These are phyloP conservation scores for Sinodicranocentrus sp. DNA, from an alignment of 2,888 invertebrate genomes.

Conservation along the genomic window DNA sequence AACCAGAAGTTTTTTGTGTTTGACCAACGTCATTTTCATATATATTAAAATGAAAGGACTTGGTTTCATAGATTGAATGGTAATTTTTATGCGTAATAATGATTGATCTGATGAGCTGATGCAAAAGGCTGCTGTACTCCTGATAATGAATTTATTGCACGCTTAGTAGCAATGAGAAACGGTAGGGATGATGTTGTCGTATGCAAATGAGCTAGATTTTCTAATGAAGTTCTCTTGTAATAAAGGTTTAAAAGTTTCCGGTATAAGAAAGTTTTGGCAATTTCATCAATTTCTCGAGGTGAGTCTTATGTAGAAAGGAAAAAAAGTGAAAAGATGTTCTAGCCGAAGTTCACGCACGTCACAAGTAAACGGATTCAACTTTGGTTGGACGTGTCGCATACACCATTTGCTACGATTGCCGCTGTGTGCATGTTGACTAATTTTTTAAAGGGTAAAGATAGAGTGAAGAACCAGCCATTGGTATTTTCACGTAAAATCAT, in stretches of 20 bases:
- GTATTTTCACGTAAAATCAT: too few species aligned
- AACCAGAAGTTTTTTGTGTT: background rate
- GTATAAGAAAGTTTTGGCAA: conserved; percentile 47
- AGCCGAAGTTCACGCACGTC: too few species aligned
- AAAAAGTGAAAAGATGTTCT: conserved; percentile 44
- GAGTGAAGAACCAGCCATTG: too few species aligned
- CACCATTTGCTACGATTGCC: too few species aligned
- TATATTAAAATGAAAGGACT: conserved; percentile 15
- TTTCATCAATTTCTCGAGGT: conserved; percentile 43
- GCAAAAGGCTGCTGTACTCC: conserved; percentile 25
- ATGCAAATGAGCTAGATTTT: conserved; percentile 48
- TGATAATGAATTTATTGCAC: conserved; percentile 35
- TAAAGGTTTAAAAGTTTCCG: conserved; percentile 48
- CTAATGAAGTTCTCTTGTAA: conserved; percentile 34
- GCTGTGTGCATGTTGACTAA: too few species aligned
- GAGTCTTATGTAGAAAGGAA: conserved; percentile 20
- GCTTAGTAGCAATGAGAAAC: conserved; percentile 14
- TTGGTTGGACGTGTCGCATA: too few species aligned
- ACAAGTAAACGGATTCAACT: too few species aligned
- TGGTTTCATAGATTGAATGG: conserved; percentile 18
- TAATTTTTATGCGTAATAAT: conserved; percentile 58
- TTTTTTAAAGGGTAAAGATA: too few species aligned
- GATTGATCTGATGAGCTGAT: conserved; percentile 57
- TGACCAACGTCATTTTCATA: background rate
- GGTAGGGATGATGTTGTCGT: conserved; percentile 20